These are phyloP conservation scores for Aphodius sticticus DNA, from an alignment of 2,888 invertebrate genomes.

Conservation along the genomic window DNA sequence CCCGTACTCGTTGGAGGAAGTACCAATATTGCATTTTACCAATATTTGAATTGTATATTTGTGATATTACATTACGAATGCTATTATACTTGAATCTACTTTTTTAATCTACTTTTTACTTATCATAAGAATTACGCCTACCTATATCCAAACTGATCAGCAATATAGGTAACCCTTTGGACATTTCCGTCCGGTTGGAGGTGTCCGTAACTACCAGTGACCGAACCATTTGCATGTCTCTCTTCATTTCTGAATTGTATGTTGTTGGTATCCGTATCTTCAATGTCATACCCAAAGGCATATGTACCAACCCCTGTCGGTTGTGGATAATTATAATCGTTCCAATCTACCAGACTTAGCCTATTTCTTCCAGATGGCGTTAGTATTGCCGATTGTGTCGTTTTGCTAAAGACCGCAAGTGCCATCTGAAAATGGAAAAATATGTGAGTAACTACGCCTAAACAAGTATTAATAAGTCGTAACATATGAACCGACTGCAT, in stretches of 20 bases:
- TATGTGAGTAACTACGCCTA: too few species aligned
- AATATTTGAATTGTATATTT: too few species aligned
- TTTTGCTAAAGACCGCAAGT: not conserved
- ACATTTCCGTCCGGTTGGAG: slow-evolving; percentile 70
- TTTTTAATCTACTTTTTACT: too few species aligned
- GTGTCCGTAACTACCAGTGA: slow-evolving; percentile 77
- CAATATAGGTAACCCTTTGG: slow-evolving; percentile 69
- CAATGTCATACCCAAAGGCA: slow-evolving; percentile 76
- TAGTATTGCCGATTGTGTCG: not conserved
- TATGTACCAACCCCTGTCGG: slow-evolving; percentile 70
- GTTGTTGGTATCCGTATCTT: slow-evolving; percentile 71
- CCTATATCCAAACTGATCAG: slow-evolving; percentile 75
- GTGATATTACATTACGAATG: too few species aligned
- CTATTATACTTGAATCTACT: too few species aligned
- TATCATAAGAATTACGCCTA: slow-evolving; percentile 47
- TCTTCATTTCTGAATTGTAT: slow-evolving; percentile 77
- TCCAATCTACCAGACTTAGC: slow-evolving; percentile 55
- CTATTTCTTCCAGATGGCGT: slow-evolving; percentile 39
- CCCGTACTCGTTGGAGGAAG: too few species aligned
- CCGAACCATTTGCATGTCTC: slow-evolving; percentile 73
- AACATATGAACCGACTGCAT: too few species aligned
- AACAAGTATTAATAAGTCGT: too few species aligned
- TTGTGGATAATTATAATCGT: slow-evolving; percentile 56
- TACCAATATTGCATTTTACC: too few species aligned
- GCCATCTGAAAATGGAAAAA: not conserved